Percentiles rank a stretch among this genome's conserved stretches.
Evolutionary conservation across 2,888 invertebrate species (phyloP).

Genomic region (Minunthozetes semirufus): DNA sequence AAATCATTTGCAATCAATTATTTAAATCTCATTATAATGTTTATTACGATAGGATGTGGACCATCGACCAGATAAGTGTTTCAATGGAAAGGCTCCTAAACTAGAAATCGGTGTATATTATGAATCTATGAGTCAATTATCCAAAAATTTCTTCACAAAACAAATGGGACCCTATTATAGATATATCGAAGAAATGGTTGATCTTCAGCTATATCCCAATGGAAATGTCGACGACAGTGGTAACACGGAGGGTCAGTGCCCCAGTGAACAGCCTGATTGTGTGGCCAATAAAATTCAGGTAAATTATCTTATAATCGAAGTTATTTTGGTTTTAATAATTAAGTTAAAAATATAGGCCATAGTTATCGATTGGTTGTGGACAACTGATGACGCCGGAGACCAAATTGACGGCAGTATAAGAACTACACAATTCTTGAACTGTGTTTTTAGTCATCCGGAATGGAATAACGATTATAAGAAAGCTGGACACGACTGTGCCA

Average conservation of each 20-base stretch:
- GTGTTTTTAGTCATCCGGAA: slow-evolving; percentile 30
- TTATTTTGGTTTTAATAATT: too few relatives aligned
- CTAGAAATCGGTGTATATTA: slow-evolving; percentile 27
- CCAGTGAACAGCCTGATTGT: background rate
- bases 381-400: slow-evolving; percentile 19
- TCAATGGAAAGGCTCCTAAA: slow-evolving; percentile 1
- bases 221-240: slow-evolving; percentile 31
- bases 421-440: slow-evolving; percentile 20
- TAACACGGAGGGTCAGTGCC: slow-evolving; percentile 18
- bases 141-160: slow-evolving; percentile 25
- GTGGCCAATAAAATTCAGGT: slow-evolving; percentile 33
- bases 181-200: slow-evolving; percentile 33
- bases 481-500: slow-evolving; percentile 16
- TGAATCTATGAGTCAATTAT: slow-evolving; percentile 32
- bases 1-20: background rate
- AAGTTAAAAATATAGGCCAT: background rate
- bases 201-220: slow-evolving; percentile 26
- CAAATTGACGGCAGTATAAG: slow-evolving; percentile 30
- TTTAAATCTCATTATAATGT: background rate
- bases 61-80: slow-evolving; percentile 30
- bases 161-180: slow-evolving; percentile 24
- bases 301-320: too few relatives aligned
- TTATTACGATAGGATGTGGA: slow-evolving; percentile 14
- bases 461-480: slow-evolving; percentile 4
- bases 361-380: slow-evolving; percentile 24